Evolutionary conservation across 2,888 invertebrate genomes (phyloP).

Genomic region (Agonopterix alstromeriana): DNA sequence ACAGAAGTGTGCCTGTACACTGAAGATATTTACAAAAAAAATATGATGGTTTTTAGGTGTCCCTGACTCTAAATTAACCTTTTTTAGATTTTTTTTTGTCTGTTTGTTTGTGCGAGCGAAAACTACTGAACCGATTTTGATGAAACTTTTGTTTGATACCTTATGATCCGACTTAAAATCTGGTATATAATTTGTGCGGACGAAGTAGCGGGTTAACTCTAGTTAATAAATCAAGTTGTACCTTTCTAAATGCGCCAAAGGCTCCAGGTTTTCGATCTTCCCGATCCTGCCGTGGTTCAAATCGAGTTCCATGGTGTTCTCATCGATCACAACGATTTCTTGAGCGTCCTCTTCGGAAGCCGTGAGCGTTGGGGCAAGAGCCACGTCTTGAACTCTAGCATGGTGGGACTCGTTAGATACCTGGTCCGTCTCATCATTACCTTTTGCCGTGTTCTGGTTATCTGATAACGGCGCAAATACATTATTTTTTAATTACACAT

Average conservation of each 20-base stretch:
- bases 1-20: too few species aligned
- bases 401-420: constrained; percentile 24
- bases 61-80: too few species aligned
- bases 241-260: constrained; percentile 83
- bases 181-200: too few species aligned
- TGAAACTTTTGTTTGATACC: too few species aligned
- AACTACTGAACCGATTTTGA: too few species aligned
- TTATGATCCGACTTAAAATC: too few species aligned
- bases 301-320: constrained; percentile 84
- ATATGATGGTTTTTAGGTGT: too few species aligned
- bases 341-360: constrained; percentile 59
- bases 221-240: constrained; percentile 25
- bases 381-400: constrained; percentile 22
- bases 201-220: too few species aligned
- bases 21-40: too few species aligned
- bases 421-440: constrained; percentile 16
- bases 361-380: constrained; percentile 38
- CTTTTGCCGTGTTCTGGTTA: constrained; percentile 27
- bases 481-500: too few species aligned
- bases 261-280: constrained; percentile 90
- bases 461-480: constrained; percentile 23
- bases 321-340: constrained; percentile 81
- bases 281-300: constrained; percentile 92
- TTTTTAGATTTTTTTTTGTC: too few species aligned
- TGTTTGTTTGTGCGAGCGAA: too few species aligned